Base-by-base conservation (phyloP, 2,113 vertebrate species). In the Eclectus roratus region DNA sequence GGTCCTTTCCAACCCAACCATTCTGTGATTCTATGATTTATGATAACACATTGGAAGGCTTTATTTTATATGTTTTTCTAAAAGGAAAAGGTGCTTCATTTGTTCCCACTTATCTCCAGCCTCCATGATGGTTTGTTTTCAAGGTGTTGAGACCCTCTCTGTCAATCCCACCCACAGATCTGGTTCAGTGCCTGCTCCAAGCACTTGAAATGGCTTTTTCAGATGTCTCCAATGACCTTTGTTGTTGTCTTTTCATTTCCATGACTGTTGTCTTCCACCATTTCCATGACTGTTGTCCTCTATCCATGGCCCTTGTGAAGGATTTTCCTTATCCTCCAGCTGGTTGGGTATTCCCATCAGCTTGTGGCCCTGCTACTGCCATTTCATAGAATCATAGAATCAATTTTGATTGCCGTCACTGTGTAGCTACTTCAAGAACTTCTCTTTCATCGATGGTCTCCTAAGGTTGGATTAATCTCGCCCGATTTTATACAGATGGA, bases 51-150 rank as follows among this genome's bases (percentile, higher is more conserved):
- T 60, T 52, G n/a, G n/a, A 88, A 52, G 16, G 11, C 5, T 64
- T 60, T 60, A 49, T 66, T 81, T 77, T 49, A 6, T 64, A 53
- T 69, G 3, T 3, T 80, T 27, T 70, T 29, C 19, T 0, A 0
- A 77, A 61, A 50, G 20, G 17, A 68, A 43, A 77, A 69, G 1
- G 2, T 29, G 5, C 1, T 65, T 77, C 6, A 1, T 43, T 69
- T 69, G 4, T 46, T 80, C 2, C 8, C 17, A 31, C 31, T 65
- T 33, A 25, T 43, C 13, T 80, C 74, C 15, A 33, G 10, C 6
- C 6, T 39, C 25, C 5, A 13, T 35, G 35, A 72, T 13, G 2
- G 1, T 55, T 68, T 37, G 5, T 13, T 60, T 88, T 69, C 19
- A 77, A 69, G 13, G 8, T 20, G 9, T 68, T 23, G 19, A 29